phyloP scores from a whole-genome alignment of 2,888 invertebrate genomes.

The Tetragonisca angustula region DNA sequence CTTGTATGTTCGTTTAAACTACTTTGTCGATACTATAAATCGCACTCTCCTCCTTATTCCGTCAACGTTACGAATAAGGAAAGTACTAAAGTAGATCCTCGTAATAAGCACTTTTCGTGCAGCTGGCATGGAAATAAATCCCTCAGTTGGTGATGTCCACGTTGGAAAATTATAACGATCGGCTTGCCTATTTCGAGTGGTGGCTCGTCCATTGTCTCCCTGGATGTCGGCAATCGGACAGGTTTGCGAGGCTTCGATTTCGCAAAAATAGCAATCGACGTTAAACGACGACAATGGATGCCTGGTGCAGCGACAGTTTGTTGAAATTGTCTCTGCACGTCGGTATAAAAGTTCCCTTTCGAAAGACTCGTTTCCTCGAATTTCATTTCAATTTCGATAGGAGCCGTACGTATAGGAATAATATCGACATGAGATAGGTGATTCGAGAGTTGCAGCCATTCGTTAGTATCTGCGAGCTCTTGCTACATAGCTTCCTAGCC shows the following conservation, averaged over 20 bases:
- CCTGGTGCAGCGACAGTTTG: not conserved
- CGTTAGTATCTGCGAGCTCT: constrained; percentile 50
- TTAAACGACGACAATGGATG: constrained; percentile 6
- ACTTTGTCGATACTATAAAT: not conserved
- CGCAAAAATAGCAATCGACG: constrained; percentile 31
- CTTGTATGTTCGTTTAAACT: not conserved
- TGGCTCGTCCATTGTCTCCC: constrained; percentile 25
- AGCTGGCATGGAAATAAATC: constrained; percentile 2
- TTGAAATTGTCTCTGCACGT: constrained; percentile 27
- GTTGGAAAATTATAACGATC: constrained; percentile 34
- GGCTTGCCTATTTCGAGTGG: constrained; percentile 29
- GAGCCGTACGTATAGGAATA: constrained; percentile 11
- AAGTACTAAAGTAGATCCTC: not conserved
- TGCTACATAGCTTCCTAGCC: constrained; percentile 31
- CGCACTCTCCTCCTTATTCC: not conserved
- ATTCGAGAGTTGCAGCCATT: constrained; percentile 38
- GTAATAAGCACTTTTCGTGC: not conserved
- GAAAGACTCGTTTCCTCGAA: not conserved
- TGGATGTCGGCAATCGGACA: constrained; percentile 24
- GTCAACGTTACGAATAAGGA: not conserved
- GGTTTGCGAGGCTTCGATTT: not conserved
- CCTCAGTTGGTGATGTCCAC: not conserved
- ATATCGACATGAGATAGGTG: constrained; percentile 27
- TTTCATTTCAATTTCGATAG: constrained; percentile 35
- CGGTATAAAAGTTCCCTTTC: constrained; percentile 31